phyloP scores from a whole-genome alignment of 2,797 vertebrate species.

The Xerus rutilus region DNA sequence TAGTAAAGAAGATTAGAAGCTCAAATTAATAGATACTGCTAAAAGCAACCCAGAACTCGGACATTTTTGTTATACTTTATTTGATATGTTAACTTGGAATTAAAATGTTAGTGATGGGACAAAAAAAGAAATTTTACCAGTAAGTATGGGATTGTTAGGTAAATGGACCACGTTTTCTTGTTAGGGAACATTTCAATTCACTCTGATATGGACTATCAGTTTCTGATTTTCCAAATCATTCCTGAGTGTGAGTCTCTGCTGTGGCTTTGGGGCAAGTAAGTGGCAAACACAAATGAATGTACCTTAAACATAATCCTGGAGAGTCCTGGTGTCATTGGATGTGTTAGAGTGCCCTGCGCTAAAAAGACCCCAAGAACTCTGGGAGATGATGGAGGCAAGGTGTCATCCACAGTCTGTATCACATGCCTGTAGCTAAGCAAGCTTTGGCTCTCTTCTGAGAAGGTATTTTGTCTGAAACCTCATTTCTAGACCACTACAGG shows the following conservation, averaged over 20 bases:
- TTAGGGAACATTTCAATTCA: not conserved
- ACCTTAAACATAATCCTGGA: not conserved
- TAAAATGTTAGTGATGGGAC: not conserved
- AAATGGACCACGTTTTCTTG: not conserved
- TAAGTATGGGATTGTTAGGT: not conserved
- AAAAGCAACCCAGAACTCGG: not conserved
- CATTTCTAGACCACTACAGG: not conserved
- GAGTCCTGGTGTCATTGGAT: not conserved
- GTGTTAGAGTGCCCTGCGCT: not conserved
- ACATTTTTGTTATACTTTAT: not conserved
- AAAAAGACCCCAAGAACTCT: not conserved
- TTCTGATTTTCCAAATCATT: not conserved
- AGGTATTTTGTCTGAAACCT: not conserved
- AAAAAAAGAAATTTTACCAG: not conserved
- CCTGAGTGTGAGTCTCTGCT: not conserved
- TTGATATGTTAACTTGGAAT: not conserved
- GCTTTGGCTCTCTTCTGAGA: not conserved
- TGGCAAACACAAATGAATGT: not conserved
- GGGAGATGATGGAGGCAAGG: rapidly evolving
- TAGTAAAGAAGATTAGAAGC: not conserved
- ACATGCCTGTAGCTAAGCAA: not conserved
- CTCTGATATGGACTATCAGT: rapidly evolving
- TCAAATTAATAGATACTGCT: not conserved
- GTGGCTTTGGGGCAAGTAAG: not conserved
- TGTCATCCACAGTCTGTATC: rapidly evolving